Conservation (phyloP, 2,797 vertebrate genomes). For the Acanthurus tractus region DNA sequence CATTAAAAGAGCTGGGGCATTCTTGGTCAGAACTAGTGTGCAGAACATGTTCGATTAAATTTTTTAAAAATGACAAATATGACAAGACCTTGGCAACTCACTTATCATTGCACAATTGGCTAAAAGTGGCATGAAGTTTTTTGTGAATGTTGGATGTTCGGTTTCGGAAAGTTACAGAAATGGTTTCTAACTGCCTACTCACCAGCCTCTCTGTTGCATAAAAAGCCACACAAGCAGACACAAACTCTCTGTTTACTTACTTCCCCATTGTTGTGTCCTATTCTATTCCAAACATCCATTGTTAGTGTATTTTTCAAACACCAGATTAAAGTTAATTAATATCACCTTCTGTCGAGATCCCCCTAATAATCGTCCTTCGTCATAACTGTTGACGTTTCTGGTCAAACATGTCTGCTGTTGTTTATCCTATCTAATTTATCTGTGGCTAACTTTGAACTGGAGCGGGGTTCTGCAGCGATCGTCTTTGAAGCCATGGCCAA, state of each 20-base stretch:
- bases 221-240: constrained; percentile 7
- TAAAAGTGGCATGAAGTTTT: neutral
- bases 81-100: neutral
- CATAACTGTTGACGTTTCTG: constrained; percentile 63
- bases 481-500: constrained; percentile 72
- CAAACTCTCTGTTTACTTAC: constrained; percentile 30
- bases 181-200: constrained; percentile 3
- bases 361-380: constrained; percentile 50
- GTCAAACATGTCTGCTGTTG: constrained; percentile 54
- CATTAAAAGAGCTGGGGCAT: no score
- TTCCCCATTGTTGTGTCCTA: constrained; percentile 51
- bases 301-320: constrained; percentile 46
- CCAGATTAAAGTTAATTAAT: constrained; percentile 58
- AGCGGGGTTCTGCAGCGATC: constrained; percentile 25
- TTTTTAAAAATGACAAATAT: neutral
- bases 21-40: neutral
- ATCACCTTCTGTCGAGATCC: constrained; percentile 55
- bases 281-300: constrained; percentile 50
- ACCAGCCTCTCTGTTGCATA: neutral
- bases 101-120: neutral
- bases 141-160: neutral
- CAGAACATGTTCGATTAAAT: neutral
- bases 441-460: constrained; percentile 57
- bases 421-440: constrained; percentile 65
- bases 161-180: constrained; percentile 7